Percentiles rank a stretch among this genome's conserved stretches.
Evolutionary conservation across 2,113 vertebrate species (phyloP).

Genomic region (Hylia prasina): DNA sequence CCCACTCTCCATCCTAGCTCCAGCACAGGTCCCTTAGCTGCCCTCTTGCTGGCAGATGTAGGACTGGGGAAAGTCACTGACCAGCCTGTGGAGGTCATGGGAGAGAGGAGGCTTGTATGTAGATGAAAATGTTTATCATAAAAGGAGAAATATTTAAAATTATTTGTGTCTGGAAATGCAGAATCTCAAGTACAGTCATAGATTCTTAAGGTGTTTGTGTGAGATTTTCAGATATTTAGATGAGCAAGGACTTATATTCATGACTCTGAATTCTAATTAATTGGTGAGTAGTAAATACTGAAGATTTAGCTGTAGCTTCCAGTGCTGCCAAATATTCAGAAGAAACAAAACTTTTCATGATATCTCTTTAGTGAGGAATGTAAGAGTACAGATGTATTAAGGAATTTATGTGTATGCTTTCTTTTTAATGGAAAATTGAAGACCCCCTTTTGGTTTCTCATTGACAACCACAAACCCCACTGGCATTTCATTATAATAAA

Average conservation of each 20-base stretch:
- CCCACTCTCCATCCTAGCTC: background rate
- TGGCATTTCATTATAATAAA: background rate
- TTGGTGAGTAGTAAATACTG: background rate
- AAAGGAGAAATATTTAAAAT: background rate
- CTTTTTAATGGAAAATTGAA: background rate
- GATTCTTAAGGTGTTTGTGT: background rate
- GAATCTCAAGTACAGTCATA: background rate
- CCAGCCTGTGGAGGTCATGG: background rate
- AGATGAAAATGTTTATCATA: background rate
- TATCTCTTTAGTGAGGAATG: background rate
- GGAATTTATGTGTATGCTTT: background rate
- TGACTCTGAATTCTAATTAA: background rate
- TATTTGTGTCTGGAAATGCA: fast-evolving
- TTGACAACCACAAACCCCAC: background rate
- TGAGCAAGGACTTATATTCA: background rate
- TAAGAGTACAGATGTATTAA: background rate
- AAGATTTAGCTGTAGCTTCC: background rate
- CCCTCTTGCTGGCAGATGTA: background rate
- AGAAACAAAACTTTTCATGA: background rate
- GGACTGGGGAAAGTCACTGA: background rate
- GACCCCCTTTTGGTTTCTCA: background rate
- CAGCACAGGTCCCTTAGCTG: background rate
- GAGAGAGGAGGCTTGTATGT: background rate
- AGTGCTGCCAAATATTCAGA: background rate
- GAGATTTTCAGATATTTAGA: background rate